Conservation (phyloP, 2,113 vertebrate species). For the Ctenodactylus gundi region DNA sequence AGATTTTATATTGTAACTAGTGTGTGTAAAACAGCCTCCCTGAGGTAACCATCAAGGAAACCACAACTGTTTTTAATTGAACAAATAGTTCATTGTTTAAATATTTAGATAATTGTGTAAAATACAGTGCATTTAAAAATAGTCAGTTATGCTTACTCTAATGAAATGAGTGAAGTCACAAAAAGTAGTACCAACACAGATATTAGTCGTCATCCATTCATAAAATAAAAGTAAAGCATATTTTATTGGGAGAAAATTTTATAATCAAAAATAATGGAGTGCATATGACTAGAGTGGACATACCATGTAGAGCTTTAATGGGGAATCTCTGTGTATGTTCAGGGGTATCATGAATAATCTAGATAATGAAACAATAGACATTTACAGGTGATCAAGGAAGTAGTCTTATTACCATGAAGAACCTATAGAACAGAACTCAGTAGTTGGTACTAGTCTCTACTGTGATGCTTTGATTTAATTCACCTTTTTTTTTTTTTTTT, state of each 20-base stretch:
- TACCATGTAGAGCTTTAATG: neutral
- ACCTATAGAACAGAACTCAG: neutral
- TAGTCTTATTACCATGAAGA: neutral
- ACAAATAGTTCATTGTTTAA: neutral
- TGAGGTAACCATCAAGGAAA: neutral
- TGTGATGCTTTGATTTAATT: neutral
- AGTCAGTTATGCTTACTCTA: neutral
- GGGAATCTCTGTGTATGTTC: neutral
- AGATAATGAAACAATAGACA: neutral
- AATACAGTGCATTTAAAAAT: neutral
- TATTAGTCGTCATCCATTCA: neutral
- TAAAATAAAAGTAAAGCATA: neutral
- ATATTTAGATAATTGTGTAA: neutral
- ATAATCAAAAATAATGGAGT: neutral
- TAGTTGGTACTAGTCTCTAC: neutral
- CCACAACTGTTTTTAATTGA: neutral
- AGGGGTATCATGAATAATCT: neutral
- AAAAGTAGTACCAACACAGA: neutral
- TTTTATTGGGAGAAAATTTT: neutral
- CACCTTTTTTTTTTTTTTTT: too few species aligned
- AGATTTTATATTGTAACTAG: neutral
- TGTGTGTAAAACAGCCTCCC: neutral
- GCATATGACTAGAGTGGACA: neutral
- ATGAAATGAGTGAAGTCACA: neutral
- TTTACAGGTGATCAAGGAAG: neutral